Percentiles rank a stretch among this genome's conserved stretches.
Evolutionary conservation across 1,140 invertebrate species (phyloP).

Genomic region (Colletes gigas): DNA sequence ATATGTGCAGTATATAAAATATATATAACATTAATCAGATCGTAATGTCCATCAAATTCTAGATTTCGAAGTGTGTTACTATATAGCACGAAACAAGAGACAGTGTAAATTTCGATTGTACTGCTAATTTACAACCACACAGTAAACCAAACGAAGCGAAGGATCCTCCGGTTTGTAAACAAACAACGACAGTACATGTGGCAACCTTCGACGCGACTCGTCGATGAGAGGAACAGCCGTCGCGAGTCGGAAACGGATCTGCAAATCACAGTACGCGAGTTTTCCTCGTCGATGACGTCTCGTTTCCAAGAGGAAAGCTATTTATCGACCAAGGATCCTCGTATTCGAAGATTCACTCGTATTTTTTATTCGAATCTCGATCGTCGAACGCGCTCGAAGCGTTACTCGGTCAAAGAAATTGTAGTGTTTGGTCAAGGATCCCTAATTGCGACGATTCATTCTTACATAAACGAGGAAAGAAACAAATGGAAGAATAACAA

Average conservation of each 20-base stretch:
- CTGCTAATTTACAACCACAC: no score
- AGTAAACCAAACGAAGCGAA: background rate
- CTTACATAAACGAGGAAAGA: slow-evolving; percentile 1
- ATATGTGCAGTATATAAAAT: no score
- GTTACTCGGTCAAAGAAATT: background rate
- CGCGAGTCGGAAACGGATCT: no score
- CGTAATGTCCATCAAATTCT: no score
- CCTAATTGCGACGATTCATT: background rate
- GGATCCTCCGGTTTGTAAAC: background rate
- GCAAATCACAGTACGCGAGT: background rate
- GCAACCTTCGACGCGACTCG: background rate
- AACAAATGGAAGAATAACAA: no score
- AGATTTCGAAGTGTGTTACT: no score
- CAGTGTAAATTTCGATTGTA: no score
- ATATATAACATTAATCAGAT: no score
- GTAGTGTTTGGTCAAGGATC: background rate
- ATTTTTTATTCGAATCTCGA: background rate
- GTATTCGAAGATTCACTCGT: no score
- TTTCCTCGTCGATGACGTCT: background rate
- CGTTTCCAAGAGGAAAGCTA: no score
- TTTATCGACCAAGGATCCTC: background rate
- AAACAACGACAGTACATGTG: slow-evolving; percentile 6
- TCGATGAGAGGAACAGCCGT: background rate
- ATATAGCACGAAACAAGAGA: no score
- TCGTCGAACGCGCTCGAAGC: background rate